These are phyloP conservation scores for Glyphotaelius pellucidus DNA, from an alignment of 2,888 invertebrate genomes.

Conservation along the genomic window DNA sequence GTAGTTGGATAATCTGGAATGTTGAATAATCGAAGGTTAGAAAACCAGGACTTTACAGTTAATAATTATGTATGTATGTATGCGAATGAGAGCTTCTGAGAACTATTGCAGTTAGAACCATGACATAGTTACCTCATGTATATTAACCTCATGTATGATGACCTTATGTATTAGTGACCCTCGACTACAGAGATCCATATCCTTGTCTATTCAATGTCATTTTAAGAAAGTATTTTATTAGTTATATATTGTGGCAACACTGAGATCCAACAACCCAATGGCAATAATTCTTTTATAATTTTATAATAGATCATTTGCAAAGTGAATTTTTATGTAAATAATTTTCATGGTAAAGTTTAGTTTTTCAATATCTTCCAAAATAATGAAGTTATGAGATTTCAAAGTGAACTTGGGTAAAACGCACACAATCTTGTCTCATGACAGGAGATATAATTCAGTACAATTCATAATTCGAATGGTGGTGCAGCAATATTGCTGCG, in stretches of 20 bases:
- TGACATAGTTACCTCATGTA: neutral
- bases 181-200: neutral
- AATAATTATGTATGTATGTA: neutral
- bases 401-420: too few relatives aligned
- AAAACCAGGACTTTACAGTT: neutral
- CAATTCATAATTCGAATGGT: too few relatives aligned
- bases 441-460: too few relatives aligned
- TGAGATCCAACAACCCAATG: neutral
- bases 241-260: neutral
- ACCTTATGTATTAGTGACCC: neutral
- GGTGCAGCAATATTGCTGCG: too few relatives aligned
- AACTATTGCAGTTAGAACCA: neutral
- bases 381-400: too few relatives aligned
- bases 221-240: neutral
- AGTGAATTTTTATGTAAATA: too few relatives aligned
- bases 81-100: neutral
- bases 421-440: too few relatives aligned
- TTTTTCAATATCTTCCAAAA: too few relatives aligned
- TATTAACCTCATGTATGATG: neutral
- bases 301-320: too few relatives aligned
- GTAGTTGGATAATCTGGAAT: neutral
- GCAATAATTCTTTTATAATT: too few relatives aligned
- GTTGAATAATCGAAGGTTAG: neutral
- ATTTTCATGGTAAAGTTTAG: too few relatives aligned
- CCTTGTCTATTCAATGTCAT: neutral